Evolutionary conservation across 2,113 vertebrate genomes (phyloP).

Genomic region (Fregata magnificens): DNA sequence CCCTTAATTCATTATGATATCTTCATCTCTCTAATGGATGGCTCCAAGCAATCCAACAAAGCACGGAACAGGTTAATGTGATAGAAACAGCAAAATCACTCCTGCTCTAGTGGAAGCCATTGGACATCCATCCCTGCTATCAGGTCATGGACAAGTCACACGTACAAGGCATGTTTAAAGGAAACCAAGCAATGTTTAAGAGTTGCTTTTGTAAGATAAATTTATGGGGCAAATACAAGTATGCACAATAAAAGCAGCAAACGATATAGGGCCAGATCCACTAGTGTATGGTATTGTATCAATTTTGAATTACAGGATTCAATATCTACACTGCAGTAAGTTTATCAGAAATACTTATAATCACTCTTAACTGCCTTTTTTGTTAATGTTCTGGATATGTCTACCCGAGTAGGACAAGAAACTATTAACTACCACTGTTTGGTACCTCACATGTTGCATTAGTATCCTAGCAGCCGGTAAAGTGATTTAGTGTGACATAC

Average conservation of each 20-base stretch:
- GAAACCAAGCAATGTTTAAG: not conserved
- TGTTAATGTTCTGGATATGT: not conserved
- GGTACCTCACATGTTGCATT: not conserved
- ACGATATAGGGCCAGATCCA: not conserved
- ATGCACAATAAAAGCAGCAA: not conserved
- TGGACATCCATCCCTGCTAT: not conserved
- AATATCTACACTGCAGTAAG: not conserved
- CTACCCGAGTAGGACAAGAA: not conserved
- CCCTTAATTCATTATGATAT: not conserved
- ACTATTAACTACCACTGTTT: not conserved
- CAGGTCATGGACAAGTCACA: not conserved
- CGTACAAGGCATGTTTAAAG: not conserved
- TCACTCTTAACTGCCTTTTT: not conserved
- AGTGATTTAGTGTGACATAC: too few relatives aligned
- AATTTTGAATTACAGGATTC: not conserved
- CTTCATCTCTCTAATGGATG: not conserved
- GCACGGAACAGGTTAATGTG: not conserved
- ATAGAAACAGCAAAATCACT: not conserved
- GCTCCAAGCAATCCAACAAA: not conserved
- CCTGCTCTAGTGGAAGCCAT: not conserved
- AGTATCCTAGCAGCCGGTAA: not conserved
- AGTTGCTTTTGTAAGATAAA: not conserved
- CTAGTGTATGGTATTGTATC: accelerated
- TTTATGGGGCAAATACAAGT: not conserved
- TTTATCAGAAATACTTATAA: not conserved